phyloP scores from a whole-genome alignment of 2,888 invertebrate species.

The Tillus elongatus region DNA sequence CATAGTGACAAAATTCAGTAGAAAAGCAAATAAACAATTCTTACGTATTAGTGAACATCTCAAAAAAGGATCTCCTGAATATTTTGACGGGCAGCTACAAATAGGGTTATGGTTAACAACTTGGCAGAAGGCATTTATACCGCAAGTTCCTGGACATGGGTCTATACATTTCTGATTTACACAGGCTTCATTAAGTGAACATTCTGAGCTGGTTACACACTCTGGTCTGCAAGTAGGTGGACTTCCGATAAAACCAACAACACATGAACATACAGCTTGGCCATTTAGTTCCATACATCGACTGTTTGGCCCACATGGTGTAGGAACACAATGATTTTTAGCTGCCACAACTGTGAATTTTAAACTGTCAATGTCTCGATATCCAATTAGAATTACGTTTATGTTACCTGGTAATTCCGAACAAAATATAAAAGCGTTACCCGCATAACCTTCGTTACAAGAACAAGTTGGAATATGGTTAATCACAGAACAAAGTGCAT shows the following conservation, averaged over 20 bases:
- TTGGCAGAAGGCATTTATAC: conserved; percentile 59
- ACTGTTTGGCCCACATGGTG: conserved; percentile 67
- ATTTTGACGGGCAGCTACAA: conserved; percentile 61
- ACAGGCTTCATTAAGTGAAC: conserved; percentile 64
- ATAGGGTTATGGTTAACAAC: conserved; percentile 71
- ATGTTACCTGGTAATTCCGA: too few species aligned
- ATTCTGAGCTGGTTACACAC: conserved; percentile 71
- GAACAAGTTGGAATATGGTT: conserved; percentile 53
- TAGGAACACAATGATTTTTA: conserved; percentile 59
- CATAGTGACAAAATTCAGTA: too few species aligned
- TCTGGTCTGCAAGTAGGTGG: conserved; percentile 72
- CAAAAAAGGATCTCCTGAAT: conserved; percentile 66
- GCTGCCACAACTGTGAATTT: conserved; percentile 23
- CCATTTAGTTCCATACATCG: conserved; percentile 63
- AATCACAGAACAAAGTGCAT: conserved; percentile 46
- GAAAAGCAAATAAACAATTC: too few species aligned
- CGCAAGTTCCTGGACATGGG: conserved; percentile 72
- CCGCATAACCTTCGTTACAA: conserved; percentile 55
- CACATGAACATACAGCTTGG: conserved; percentile 67
- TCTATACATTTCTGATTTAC: conserved; percentile 70
- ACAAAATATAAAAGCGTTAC: conserved; percentile 64
- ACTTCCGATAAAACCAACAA: conserved; percentile 60
- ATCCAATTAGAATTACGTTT: too few species aligned
- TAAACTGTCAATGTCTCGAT: too few species aligned
- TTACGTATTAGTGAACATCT: conserved; percentile 56